Evolutionary conservation across 2,888 invertebrate species (phyloP), one percentile per base, ranked within the genome.

Genomic region (Tuta absoluta): DNA sequence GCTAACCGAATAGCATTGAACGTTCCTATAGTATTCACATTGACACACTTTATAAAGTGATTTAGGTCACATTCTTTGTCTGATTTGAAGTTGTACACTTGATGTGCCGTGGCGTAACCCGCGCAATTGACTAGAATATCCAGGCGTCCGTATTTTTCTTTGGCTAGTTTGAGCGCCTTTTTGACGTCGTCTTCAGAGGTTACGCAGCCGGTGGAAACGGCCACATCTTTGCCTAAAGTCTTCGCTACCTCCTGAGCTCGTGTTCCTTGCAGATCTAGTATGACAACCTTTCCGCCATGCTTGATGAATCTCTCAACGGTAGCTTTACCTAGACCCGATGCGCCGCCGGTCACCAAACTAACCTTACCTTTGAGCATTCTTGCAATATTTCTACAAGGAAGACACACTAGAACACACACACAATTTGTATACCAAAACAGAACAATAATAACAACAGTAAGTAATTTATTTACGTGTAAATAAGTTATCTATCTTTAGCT

Each of bases 81-180:
- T 83, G 97, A 98, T 66, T 96, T 95, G 76, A 97, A 96, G 83
- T 99, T 99, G 82, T 96, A 99, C 0, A 95, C 94, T 82, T 97
- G 98, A 75, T 94, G 94, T 0, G 98, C 98, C 0, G 95, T 92
- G 0, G 96, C 96, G 69, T 98, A 95, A 12, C 99, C 99, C 0
- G 99, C 99, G 92, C 99, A 99, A 83, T 99, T 99, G 0, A 99
- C 96, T 0, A 96, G 91, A 63, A 95, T 94, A 81, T 99, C 95
- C 38, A 99, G 85, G 67, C 94, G 93, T 0, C 98, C 97, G 87
- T 97, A 99, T 77, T 96, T 96, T 0, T 95, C 92, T 85, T 95
- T 95, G 0, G 95, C 94, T 38, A 94, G 69, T 2, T 94, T 89
- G 61, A 99, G 68, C 0, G 97, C 96, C 65, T 93, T 93, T 58